phyloP scores from a whole-genome alignment of 2,888 invertebrate genomes.

The Gisinianus flammeolus region DNA sequence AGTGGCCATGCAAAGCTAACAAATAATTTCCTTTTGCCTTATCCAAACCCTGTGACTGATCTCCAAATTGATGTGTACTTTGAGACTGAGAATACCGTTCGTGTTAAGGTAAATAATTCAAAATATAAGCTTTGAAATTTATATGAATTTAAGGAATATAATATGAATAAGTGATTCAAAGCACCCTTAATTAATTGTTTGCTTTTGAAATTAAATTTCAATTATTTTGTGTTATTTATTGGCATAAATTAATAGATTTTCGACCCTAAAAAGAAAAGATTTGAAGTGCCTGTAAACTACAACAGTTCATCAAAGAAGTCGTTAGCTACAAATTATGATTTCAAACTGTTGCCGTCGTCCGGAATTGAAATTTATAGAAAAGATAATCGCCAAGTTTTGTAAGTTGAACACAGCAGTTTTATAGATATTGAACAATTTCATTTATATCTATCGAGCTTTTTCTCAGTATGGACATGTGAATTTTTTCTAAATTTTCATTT shows the following conservation, averaged over 20 bases:
- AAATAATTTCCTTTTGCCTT: slow-evolving; percentile 64
- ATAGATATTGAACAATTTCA: not conserved
- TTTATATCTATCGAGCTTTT: no score
- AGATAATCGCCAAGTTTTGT: slow-evolving; percentile 50
- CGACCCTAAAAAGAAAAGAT: slow-evolving; percentile 66
- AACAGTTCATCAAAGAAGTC: slow-evolving; percentile 12
- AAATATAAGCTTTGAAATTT: not conserved
- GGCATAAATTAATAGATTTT: slow-evolving; percentile 63
- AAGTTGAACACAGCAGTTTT: slow-evolving; percentile 22
- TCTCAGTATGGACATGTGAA: not conserved
- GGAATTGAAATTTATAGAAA: slow-evolving; percentile 49
- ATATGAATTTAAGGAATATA: not conserved
- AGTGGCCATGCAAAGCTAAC: slow-evolving; percentile 63
- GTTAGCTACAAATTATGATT: slow-evolving; percentile 46
- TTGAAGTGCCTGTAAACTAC: slow-evolving; percentile 67
- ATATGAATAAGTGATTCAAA: no score
- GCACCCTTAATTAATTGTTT: not conserved
- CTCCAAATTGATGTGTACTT: slow-evolving; percentile 70
- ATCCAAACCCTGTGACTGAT: slow-evolving; percentile 70
- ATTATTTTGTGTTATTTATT: not conserved
- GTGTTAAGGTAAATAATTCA: slow-evolving; percentile 71
- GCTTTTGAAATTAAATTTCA: no score
- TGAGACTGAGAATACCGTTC: slow-evolving; percentile 69
- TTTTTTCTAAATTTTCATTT: slow-evolving; percentile 59
- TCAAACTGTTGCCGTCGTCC: slow-evolving; percentile 29